Conservation (phyloP, 2,888 invertebrate species). For the Carcina quercana region DNA sequence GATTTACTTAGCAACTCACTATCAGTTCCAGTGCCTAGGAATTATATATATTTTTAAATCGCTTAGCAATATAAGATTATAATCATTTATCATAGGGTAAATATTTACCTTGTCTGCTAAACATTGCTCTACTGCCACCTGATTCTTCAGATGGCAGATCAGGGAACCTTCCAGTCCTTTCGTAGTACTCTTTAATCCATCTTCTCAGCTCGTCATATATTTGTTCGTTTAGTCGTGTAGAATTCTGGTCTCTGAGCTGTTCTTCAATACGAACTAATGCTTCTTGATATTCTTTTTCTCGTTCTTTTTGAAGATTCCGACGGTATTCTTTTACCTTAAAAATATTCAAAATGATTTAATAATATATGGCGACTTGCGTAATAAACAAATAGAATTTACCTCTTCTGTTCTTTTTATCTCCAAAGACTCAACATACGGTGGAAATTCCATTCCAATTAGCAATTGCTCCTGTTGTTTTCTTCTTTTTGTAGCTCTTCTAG, state of each 20-base stretch:
- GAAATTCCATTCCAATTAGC: slow-evolving; percentile 87
- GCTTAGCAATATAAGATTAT: neutral
- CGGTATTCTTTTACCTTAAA: slow-evolving; percentile 68
- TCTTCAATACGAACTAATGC: slow-evolving; percentile 77
- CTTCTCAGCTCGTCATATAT: slow-evolving; percentile 90
- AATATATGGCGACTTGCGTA: neutral
- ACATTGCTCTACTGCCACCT: slow-evolving; percentile 90
- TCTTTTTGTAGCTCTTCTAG: slow-evolving; percentile 79
- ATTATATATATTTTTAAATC: neutral
- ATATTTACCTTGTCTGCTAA: slow-evolving; percentile 80
- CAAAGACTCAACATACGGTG: slow-evolving; percentile 60
- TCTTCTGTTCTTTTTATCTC: slow-evolving; percentile 47
- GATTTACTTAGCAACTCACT: slow-evolving; percentile 86
- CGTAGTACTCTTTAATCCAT: slow-evolving; percentile 90
- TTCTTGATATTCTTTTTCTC: slow-evolving; percentile 80
- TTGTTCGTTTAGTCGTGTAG: slow-evolving; percentile 86
- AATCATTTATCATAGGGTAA: neutral
- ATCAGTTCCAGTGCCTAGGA: slow-evolving; percentile 76
- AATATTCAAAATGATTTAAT: too few relatives aligned
- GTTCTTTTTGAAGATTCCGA: slow-evolving; percentile 78
- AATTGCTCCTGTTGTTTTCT: slow-evolving; percentile 89
- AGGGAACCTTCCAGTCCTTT: slow-evolving; percentile 89
- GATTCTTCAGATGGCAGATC: slow-evolving; percentile 94
- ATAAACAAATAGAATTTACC: slow-evolving; percentile 25
- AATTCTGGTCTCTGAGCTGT: slow-evolving; percentile 81